Evolutionary conservation across 2,113 vertebrate genomes (phyloP).

Genomic region (Nothobranchius kuhntae): DNA sequence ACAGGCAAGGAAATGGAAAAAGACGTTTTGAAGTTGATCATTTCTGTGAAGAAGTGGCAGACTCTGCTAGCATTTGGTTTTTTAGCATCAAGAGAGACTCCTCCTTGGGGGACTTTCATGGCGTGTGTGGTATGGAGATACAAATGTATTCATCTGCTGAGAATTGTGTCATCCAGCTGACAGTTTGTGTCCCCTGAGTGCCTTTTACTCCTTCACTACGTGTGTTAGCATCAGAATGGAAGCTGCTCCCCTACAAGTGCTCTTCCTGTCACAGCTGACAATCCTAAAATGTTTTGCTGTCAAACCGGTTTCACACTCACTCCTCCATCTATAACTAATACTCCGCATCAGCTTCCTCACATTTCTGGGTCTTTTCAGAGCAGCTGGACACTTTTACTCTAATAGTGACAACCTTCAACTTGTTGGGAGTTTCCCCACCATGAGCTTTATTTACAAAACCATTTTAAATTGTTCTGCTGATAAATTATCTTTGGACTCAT

Average conservation of each 20-base stretch:
- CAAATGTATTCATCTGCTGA: neutral
- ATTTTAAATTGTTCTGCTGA: neutral
- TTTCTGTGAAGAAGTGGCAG: slow-evolving; percentile 1
- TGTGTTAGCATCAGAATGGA: slow-evolving; percentile 33
- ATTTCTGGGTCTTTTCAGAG: neutral
- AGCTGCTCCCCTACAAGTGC: slow-evolving; percentile 27
- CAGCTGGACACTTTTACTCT: neutral
- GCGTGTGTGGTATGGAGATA: neutral
- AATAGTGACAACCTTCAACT: slow-evolving; percentile 2
- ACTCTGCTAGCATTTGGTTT: slow-evolving; percentile 1
- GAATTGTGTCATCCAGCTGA: slow-evolving; percentile 7
- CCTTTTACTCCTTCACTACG: slow-evolving; percentile 19
- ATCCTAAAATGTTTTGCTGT: slow-evolving; percentile 14
- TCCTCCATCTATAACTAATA: slow-evolving; percentile 8
- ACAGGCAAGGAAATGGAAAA: neutral
- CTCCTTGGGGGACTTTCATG: neutral
- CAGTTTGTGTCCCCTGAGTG: slow-evolving; percentile 31
- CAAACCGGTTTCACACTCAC: slow-evolving; percentile 26
- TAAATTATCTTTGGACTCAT: slow-evolving; percentile 2
- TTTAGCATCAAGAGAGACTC: neutral
- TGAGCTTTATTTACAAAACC: neutral
- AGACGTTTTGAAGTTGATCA: neutral
- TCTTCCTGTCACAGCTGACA: slow-evolving; percentile 43
- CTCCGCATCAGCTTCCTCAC: neutral
- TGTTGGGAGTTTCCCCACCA: slow-evolving; percentile 7